A percentile compares a stretch with the other conserved stretches of the same genome.
phyloP scores from a whole-genome alignment of 2,113 vertebrate species.

The Poeciliopsis occidentalis region DNA sequence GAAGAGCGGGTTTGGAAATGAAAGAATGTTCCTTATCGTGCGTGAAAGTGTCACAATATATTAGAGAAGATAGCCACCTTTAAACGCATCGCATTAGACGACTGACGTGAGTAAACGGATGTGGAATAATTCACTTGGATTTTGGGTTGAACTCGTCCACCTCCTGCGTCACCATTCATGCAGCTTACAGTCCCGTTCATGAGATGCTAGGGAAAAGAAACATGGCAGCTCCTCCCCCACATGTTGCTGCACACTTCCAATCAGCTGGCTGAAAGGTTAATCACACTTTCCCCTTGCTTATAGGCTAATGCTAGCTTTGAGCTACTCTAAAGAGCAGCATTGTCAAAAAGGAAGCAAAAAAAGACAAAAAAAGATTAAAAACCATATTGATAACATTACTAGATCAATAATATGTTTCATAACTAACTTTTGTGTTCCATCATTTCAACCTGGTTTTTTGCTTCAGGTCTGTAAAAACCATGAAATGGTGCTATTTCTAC shows the following conservation, averaged over 20 bases:
- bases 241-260: background rate
- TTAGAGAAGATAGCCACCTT: conserved; percentile 33
- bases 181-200: background rate
- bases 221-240: background rate
- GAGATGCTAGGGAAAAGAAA: background rate
- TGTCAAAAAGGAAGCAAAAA: too few species aligned
- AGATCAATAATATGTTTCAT: too few species aligned
- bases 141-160: background rate
- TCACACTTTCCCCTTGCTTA: background rate
- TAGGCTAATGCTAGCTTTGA: too few species aligned
- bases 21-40: conserved; percentile 43
- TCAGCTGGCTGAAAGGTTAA: background rate
- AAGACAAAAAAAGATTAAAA: too few species aligned
- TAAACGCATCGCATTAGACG: conserved; percentile 16
- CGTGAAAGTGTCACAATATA: conserved; percentile 15
- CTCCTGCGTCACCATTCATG: background rate
- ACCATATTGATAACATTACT: too few species aligned
- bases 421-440: background rate
- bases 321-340: too few species aligned
- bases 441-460: background rate
- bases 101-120: conserved; percentile 20
- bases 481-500: too few species aligned
- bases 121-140: background rate
- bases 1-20: conserved; percentile 47
- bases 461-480: too few species aligned